phyloP scores from a whole-genome alignment of 37 sponge, comb jelly and placozoan genomes.

The Ephydatia muelleri region DNA sequence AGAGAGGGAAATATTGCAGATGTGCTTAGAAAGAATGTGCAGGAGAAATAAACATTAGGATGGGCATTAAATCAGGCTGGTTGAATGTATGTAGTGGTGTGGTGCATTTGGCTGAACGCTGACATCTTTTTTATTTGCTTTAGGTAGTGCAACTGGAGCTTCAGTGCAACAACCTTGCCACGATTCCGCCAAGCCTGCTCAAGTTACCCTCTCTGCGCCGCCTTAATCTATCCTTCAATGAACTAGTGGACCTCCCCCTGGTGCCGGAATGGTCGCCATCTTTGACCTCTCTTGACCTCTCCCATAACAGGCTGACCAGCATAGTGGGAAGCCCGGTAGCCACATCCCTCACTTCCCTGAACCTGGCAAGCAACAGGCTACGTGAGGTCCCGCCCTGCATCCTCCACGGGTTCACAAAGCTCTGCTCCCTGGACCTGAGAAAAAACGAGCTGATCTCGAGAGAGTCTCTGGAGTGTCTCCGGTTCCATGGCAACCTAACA shows the following conservation, averaged over 20 bases:
- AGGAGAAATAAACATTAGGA: too few species aligned
- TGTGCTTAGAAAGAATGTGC: not conserved
- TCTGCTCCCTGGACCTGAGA: conserved; percentile 42
- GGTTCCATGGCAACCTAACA: conserved; percentile 21
- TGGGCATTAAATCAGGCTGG: too few species aligned
- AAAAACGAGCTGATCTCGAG: conserved; percentile 41
- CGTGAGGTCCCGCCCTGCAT: conserved; percentile 43
- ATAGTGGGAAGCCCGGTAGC: conserved; percentile 36
- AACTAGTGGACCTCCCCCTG: conserved; percentile 50
- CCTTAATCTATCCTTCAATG: conserved; percentile 66
- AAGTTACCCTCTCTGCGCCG: conserved; percentile 47
- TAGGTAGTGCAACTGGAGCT: conserved; percentile 46
- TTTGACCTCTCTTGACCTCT: conserved; percentile 56
- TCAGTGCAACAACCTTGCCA: conserved; percentile 46
- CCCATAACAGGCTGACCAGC: conserved; percentile 51
- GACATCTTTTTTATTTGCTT: not conserved
- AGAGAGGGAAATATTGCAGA: not conserved
- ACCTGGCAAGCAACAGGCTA: conserved; percentile 61
- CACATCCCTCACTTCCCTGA: conserved; percentile 31
- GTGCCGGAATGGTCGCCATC: conserved; percentile 47
- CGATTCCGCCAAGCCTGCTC: conserved; percentile 52
- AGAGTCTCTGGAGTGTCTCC: conserved; percentile 41
- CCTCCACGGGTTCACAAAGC: conserved; percentile 42
- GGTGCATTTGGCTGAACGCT: too few species aligned
- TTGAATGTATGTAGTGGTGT: too few species aligned